phyloP scores from a whole-genome alignment of 1,140 invertebrate species.

The Akabosia matsudoensis region DNA sequence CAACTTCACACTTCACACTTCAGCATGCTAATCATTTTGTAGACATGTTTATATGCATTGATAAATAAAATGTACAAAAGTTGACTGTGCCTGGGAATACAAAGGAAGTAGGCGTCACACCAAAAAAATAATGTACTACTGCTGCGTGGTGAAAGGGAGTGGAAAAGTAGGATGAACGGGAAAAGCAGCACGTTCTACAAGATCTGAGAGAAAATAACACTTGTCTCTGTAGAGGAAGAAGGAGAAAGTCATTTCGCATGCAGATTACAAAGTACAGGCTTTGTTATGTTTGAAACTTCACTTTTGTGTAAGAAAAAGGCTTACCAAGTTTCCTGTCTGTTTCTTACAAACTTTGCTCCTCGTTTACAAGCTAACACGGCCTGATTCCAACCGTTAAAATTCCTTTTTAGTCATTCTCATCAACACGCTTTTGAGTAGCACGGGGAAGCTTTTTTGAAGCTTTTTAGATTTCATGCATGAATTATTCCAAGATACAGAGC shows the following conservation, averaged over 20 bases:
- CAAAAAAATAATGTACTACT: too few relatives aligned
- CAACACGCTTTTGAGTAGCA: background rate
- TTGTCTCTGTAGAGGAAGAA: background rate
- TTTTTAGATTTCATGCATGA: background rate
- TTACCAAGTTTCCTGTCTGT: constrained; percentile 6
- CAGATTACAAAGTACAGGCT: constrained; percentile 22
- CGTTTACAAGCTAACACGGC: constrained; percentile 16
- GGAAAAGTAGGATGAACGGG: background rate
- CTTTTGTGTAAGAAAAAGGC: constrained; percentile 7
- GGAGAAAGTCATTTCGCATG: constrained; percentile 17
- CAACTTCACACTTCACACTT: too few relatives aligned
- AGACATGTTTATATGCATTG: too few relatives aligned
- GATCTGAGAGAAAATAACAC: background rate
- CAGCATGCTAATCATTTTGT: too few relatives aligned
- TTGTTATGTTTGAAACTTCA: constrained; percentile 14
- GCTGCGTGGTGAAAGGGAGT: too few relatives aligned
- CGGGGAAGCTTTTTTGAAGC: too few relatives aligned
- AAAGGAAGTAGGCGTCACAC: too few relatives aligned
- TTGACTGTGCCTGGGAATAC: too few relatives aligned
- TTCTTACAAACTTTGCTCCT: constrained; percentile 24
- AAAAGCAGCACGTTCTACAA: background rate
- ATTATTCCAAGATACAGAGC: background rate
- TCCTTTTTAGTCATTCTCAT: background rate
- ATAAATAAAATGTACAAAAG: too few relatives aligned
- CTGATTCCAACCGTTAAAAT: constrained; percentile 3